Percentiles rank a stretch among this genome's conserved stretches.
Conservation (phyloP, 2,113 vertebrate genomes). For the Psilopsiagon aurifrons region DNA sequence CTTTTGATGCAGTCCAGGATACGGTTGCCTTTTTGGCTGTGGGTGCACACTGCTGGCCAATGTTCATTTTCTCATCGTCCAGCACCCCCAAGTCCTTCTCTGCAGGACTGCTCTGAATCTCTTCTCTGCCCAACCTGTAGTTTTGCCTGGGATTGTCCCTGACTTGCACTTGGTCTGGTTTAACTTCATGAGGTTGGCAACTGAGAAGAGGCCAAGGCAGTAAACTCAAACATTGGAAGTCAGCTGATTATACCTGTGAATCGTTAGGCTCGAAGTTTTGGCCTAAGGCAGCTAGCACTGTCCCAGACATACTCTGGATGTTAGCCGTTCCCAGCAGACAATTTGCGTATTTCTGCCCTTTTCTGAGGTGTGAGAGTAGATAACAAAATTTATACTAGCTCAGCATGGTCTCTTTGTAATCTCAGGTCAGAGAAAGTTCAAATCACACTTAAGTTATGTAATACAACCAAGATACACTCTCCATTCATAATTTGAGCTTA, state of each 20-base stretch:
- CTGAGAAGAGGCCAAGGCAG: not conserved
- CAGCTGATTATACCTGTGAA: not conserved
- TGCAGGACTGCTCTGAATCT: not conserved
- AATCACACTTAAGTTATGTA: not conserved
- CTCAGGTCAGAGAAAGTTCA: not conserved
- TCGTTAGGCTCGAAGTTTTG: fast-evolving
- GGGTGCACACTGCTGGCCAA: too few species aligned
- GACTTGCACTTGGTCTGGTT: not conserved
- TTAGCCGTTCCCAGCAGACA: not conserved
- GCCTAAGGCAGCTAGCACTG: not conserved
- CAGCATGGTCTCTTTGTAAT: not conserved
- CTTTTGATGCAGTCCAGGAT: not conserved
- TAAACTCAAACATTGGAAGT: not conserved
- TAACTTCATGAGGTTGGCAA: not conserved
- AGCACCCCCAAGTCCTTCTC: not conserved
- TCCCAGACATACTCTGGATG: not conserved
- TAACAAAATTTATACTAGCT: not conserved
- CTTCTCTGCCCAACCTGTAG: not conserved
- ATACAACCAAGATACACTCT: not conserved
- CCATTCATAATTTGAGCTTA: not conserved
- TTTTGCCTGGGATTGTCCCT: not conserved
- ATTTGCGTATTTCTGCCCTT: not conserved
- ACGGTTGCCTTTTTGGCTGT: not conserved
- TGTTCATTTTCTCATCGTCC: not conserved
- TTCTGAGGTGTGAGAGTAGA: not conserved